Conservation (phyloP, 1,140 invertebrate species). For the Heliconius congener region DNA sequence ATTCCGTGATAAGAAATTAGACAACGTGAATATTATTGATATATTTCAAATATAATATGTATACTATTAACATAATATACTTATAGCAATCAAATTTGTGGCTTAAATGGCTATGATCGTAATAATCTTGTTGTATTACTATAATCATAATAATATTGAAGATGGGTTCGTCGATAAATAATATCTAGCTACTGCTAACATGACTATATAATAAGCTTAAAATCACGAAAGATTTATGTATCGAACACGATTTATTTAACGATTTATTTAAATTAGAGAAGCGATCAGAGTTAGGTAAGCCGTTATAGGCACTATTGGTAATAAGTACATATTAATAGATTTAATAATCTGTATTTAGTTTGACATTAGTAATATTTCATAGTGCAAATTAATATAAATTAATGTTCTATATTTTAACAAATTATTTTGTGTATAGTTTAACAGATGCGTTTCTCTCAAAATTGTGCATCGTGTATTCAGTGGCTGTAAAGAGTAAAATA, state of each 20-base stretch:
- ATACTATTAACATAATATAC: background rate
- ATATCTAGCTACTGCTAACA: slow-evolving; percentile 3
- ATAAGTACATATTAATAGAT: background rate
- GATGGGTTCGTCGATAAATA: slow-evolving; percentile 5
- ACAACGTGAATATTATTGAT: too few species aligned
- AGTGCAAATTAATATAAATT: background rate
- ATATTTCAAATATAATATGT: too few species aligned
- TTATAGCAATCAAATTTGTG: background rate
- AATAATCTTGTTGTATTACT: background rate
- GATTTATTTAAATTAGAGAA: background rate
- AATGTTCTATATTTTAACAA: too few species aligned
- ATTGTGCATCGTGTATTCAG: too few species aligned
- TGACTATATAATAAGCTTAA: slow-evolving; percentile 8
- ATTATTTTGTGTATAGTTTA: too few species aligned
- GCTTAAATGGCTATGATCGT: background rate
- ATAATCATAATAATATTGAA: background rate
- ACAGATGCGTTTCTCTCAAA: too few species aligned
- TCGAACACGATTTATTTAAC: background rate
- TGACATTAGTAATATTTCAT: background rate
- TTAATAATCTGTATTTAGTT: too few species aligned
- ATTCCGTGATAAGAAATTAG: too few species aligned
- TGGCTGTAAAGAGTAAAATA: too few species aligned
- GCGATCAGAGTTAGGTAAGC: background rate
- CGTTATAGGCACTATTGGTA: background rate
- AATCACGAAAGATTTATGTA: slow-evolving; percentile 12